Base-by-base conservation (phyloP, 2,797 vertebrate genomes). In the Ctenosaura bakeri region DNA sequence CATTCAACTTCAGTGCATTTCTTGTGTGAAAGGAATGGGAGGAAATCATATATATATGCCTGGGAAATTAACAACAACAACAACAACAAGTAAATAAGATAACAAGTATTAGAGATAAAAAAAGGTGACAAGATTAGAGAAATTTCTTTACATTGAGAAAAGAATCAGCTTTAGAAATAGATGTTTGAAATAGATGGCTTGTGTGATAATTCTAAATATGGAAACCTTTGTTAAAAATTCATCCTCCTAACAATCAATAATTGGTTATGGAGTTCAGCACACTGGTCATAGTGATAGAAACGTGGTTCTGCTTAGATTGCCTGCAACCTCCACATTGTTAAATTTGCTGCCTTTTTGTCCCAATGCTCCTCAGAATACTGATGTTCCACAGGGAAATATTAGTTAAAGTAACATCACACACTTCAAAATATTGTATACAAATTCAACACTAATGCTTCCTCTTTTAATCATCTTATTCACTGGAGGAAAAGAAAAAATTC, bases 401-500 rank as follows among this genome's bases (percentile, higher is more conserved):
- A 78, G 64, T 86, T 46, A 64, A 86, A 20, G 1, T 50, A 56
- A 14, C 35, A 29, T 62, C 4, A 7, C 38, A 86, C 14, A 89
- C 54, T 85, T 85, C 7, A 83, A 85, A 92, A 79, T 81, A 86
- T 84, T 85, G 88, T 4, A 16, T 10, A 6, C 74, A 7, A 14
- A 35, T 4, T 56, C 66, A 90, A 69, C 1, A n/a, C 1, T 50
- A 83, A 76, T 89, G 18, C 9, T 86, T 89, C 84, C 59, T 86
- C 9, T 83, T 91, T 92, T 82, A 78, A 46, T 89, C 7, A 26
- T 42, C 0, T 24, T 88, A 86, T 89, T 86, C 87, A 83, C 69
- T 83, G 85, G 87, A 89, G 87, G 64, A 52, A 82, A 88, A 80
- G 54, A 89, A 77, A 2, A 56, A 6, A 29, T 94, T 85, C 9